phyloP scores from a whole-genome alignment of 2,797 vertebrate genomes.

The Streptopelia turtur region DNA sequence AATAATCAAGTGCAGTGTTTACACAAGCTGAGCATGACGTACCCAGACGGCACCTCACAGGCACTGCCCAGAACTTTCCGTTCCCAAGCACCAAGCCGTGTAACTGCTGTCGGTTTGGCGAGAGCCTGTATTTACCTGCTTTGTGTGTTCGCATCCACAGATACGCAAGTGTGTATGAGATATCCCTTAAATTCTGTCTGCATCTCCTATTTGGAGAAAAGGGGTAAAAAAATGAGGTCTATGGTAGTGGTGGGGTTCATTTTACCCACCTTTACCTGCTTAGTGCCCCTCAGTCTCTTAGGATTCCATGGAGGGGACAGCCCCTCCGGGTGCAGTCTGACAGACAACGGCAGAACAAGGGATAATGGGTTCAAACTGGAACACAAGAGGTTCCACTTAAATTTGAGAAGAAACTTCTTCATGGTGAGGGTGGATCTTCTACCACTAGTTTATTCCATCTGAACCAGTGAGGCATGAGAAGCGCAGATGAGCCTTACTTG shows the following conservation, averaged over 20 bases:
- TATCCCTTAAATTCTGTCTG: not conserved
- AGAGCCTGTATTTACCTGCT: not conserved
- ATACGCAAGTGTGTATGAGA: no score
- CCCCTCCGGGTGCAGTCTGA: not conserved
- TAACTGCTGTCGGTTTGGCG: not conserved
- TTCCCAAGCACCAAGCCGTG: no score
- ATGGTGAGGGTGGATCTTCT: not conserved
- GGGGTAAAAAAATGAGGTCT: not conserved
- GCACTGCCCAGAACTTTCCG: not conserved
- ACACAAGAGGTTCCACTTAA: no score
- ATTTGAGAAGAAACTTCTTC: no score
- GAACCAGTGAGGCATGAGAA: not conserved
- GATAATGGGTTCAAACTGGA: no score
- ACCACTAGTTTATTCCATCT: not conserved
- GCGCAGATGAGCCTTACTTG: not conserved
- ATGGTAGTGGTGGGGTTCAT: not conserved
- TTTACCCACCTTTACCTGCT: not conserved
- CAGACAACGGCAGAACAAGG: no score
- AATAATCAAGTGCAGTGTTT: not conserved
- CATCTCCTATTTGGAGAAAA: not conserved
- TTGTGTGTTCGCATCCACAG: not conserved
- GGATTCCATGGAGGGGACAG: not conserved
- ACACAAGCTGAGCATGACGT: not conserved
- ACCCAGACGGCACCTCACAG: not conserved
- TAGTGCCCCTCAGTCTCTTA: not conserved